Evolutionary conservation across 2,113 vertebrate species (phyloP), one percentile per base, ranked within the genome.

Genomic region (Pteronura brasiliensis): DNA sequence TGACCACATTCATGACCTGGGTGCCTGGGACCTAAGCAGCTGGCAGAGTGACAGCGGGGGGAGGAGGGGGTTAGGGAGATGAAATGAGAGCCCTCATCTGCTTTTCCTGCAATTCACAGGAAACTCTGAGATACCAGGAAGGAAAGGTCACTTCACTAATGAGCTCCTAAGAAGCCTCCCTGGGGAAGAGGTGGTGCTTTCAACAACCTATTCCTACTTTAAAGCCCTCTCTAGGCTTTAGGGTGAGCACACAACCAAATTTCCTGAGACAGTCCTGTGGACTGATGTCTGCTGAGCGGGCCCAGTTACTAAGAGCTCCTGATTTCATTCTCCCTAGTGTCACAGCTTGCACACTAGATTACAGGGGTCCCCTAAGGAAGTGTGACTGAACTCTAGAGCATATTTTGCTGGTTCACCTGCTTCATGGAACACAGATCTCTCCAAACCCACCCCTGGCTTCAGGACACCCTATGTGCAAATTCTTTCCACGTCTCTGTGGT

Each of bases 401-500:
- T 4, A 21, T 29, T 80, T 12, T n/a, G 90, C 55, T 61, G 80
- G 47, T 1, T 42, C 29, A 76, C 4, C 49, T 34, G 23, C 6
- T 27, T 20, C 11, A 2, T 4, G 71, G 71, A 8, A 15, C 39
- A 39, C 14, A n/a, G 0, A 65, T 4, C 17, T 80, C 29, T 87
- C 29, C 71, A 65, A 61, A 47, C 6, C 36, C 21, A 71, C 71
- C 77, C 3, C 27, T 61, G 42, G 20, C 76, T 65, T 52, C 10
- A 1, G 65, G 20, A 47, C 74, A 63, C 1, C 17, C 23, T n/a
- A 61, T 7, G 69, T 14, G 13, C 47, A 85, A 17, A 47, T 15
- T 39, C 14, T 13, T 8, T 61, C 42, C n/a, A 18, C 1, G 25
- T 15, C 52, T 4, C 69, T 23, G 4, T 3, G 0, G 0, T 9